A percentile compares a stretch with the other conserved stretches of the same genome.
Conservation (phyloP, 2,113 vertebrate species). For the Sarotherodon lohbergeri region DNA sequence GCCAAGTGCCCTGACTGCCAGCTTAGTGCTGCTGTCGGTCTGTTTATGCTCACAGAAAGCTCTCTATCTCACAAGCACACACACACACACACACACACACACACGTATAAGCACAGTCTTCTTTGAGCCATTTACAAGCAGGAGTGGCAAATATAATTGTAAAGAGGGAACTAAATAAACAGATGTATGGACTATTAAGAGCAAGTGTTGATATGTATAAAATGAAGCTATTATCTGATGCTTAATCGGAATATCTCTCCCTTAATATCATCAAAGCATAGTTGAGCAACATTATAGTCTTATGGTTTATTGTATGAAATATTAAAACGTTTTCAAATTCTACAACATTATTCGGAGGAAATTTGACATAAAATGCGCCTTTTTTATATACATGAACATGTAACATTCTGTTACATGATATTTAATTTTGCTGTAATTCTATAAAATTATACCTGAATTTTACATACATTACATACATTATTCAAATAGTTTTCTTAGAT, state of each 20-base stretch:
- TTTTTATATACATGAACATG: neutral
- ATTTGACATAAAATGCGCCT: neutral
- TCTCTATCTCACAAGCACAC: neutral
- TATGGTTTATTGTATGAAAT: neutral
- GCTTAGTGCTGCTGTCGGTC: constrained; percentile 25
- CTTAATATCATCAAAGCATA: neutral
- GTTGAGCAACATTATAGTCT: neutral
- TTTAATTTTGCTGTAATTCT: neutral
- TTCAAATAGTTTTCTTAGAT: neutral
- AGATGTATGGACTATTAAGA: neutral
- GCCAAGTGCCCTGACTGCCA: constrained; percentile 53
- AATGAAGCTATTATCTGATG: neutral
- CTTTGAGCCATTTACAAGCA: neutral
- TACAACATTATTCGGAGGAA: neutral
- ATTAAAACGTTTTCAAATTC: neutral
- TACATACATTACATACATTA: neutral
- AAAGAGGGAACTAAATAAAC: neutral
- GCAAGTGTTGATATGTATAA: neutral
- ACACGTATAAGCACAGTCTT: neutral
- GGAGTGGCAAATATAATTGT: neutral
- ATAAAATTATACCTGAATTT: neutral
- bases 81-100: neutral
- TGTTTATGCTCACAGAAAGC: neutral
- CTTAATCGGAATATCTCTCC: neutral
- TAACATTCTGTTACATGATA: neutral